Evolutionary conservation across 2,113 vertebrate species (phyloP).

Genomic region (Agapornis roseicollis): DNA sequence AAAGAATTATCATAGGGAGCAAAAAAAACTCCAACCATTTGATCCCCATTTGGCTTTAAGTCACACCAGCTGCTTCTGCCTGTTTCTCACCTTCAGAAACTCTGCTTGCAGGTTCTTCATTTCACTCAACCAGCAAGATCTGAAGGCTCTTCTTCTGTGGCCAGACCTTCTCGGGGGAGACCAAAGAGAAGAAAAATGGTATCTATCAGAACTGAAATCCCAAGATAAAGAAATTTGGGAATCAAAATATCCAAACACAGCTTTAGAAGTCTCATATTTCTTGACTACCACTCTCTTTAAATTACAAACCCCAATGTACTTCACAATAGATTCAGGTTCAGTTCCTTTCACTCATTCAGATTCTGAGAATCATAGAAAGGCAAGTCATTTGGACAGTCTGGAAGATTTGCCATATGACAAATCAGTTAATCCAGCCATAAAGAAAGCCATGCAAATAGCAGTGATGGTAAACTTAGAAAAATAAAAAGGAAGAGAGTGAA

Average conservation of each 20-base stretch:
- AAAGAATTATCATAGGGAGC: not conserved
- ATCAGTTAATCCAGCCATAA: not conserved
- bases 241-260: not conserved
- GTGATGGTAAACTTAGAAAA: not conserved
- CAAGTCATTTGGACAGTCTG: not conserved
- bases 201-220: not conserved
- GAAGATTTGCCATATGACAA: not conserved
- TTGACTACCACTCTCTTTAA: not conserved
- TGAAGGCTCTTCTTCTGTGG: constrained; percentile 12
- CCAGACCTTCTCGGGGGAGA: constrained; percentile 10
- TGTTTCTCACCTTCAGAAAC: not conserved
- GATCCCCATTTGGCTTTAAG: not conserved
- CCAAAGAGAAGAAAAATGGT: constrained; percentile 51
- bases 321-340: not conserved
- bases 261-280: not conserved
- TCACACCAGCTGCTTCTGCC: not conserved
- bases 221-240: not conserved
- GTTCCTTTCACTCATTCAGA: not conserved
- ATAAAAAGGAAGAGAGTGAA: not conserved
- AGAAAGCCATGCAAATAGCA: not conserved
- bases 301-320: not conserved
- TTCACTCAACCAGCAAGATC: not conserved
- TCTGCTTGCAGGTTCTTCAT: constrained; percentile 52
- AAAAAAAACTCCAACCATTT: not conserved
- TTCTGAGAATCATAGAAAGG: not conserved